phyloP scores from a whole-genome alignment of 2,113 vertebrate genomes.

The Carassius gibelio region DNA sequence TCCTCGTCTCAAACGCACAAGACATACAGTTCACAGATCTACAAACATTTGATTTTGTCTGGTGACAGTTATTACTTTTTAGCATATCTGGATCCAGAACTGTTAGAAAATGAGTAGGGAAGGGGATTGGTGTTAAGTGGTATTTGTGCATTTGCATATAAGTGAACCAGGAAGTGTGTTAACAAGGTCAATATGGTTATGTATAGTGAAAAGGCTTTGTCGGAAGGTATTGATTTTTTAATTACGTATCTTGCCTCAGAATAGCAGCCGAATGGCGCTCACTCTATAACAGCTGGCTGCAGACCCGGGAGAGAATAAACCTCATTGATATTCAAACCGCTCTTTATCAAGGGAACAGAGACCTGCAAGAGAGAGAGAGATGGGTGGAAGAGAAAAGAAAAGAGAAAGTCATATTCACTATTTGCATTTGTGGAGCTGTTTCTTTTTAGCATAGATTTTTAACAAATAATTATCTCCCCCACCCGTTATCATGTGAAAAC shows the following conservation, averaged over 20 bases:
- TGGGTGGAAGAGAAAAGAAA: conserved; percentile 10
- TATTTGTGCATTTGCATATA: conserved; percentile 22
- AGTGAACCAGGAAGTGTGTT: conserved; percentile 8
- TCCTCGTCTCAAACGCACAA: too few species aligned
- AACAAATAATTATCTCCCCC: not conserved
- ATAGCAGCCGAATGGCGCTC: too few species aligned
- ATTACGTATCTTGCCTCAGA: too few species aligned
- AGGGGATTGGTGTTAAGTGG: not conserved
- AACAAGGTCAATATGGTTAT: conserved; percentile 56
- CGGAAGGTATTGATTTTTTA: conserved; percentile 62
- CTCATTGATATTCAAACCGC: conserved; percentile 63
- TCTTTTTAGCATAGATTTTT: not conserved
- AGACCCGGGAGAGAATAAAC: too few species aligned
- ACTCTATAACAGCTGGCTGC: too few species aligned
- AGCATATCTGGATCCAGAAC: not conserved
- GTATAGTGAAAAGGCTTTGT: conserved; percentile 57
- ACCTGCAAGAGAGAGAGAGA: conserved; percentile 48
- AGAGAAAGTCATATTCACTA: conserved; percentile 3
- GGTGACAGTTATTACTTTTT: not conserved
- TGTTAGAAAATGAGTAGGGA: not conserved
- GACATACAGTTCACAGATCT: not conserved
- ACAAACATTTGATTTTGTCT: not conserved
- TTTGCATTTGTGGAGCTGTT: conserved; percentile 17
- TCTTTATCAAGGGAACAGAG: conserved; percentile 53
- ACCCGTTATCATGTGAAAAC: not conserved